These are phyloP conservation scores for Thera britannica DNA, from an alignment of 2,888 invertebrate genomes.

Conservation along the genomic window DNA sequence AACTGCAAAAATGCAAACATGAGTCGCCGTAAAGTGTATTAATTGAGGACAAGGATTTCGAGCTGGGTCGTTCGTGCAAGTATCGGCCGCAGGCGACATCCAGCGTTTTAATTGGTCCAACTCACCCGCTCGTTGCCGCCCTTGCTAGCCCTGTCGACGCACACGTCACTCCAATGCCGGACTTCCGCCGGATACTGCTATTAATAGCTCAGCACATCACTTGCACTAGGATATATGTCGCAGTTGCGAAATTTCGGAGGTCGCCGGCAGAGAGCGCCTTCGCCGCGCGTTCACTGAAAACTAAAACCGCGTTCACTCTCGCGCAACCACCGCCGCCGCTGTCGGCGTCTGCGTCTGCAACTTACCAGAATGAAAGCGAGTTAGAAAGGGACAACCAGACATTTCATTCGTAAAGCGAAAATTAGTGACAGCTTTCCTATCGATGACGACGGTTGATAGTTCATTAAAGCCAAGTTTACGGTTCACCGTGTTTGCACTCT, in stretches of 20 bases:
- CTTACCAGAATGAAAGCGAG: slow-evolving; percentile 71
- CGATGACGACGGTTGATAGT: slow-evolving; percentile 44
- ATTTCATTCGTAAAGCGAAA: slow-evolving; percentile 68
- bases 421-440: slow-evolving; percentile 68
- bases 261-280: slow-evolving; percentile 76
- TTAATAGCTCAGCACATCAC: slow-evolving; percentile 70
- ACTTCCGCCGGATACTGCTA: slow-evolving; percentile 60
- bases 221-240: slow-evolving; percentile 71
- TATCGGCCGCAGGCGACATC: slow-evolving; percentile 50
- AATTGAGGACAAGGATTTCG: slow-evolving; percentile 81
- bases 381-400: slow-evolving; percentile 75
- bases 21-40: slow-evolving; percentile 74
- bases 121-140: slow-evolving; percentile 64
- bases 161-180: slow-evolving; percentile 50
- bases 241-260: slow-evolving; percentile 69
- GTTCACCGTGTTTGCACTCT: slow-evolving; percentile 18
- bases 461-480: slow-evolving; percentile 48
- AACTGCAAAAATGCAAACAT: slow-evolving; percentile 70
- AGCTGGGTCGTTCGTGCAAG: slow-evolving; percentile 55
- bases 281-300: slow-evolving; percentile 79
- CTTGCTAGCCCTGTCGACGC: slow-evolving; percentile 52
- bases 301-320: slow-evolving; percentile 70
- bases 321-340: slow-evolving; percentile 49
- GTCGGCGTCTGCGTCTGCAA: slow-evolving; percentile 46
- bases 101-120: slow-evolving; percentile 53